Evolutionary conservation across 2,113 vertebrate genomes (phyloP), one percentile per base, ranked within the genome.

Genomic region (Carassius auratus): DNA sequence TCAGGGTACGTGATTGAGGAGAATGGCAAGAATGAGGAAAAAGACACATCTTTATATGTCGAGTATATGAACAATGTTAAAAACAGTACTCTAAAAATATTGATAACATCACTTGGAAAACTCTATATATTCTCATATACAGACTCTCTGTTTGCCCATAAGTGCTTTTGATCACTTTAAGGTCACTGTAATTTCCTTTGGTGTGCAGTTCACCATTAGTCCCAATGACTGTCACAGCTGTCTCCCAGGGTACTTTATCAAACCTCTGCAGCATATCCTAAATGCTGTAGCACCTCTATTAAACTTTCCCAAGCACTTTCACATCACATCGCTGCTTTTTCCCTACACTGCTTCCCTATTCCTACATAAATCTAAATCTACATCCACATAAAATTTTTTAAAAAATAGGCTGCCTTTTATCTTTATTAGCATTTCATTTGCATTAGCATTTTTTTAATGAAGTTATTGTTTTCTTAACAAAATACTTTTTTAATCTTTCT

Each of bases 181-280:
- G 8, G 1, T 19, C 23, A 76, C 50, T 76, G 50, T 76, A 17
- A 52, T 57, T 55, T 55, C 26, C 23, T 76, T 33, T 55, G 23
- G 75, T 76, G 75, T 33, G 45, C 50, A 55, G 45, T 55, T 55
- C 50, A 52, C 45, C 50, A 76, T 76, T 33, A 33, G 23, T 76
- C 23, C 75, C 26, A 76, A 55, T 76, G 26, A 76, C 48, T 55
- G 75, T 57, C 50, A 76, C 75, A 55, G 17, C 12, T 10, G 45
- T 33, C 5, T 75, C 13, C 42, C 73, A 23, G 21, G 73, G 73
- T 75, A n/a, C 2, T 19, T 21, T 26, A 75, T 75, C 73, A 75
- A 23, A 75, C 73, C n/a, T 75, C 12, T 48, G 73, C 73, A 75
- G 71, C 12, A 19, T 48, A 76, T 76, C 48, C 75, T 2, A 14